phyloP scores from a whole-genome alignment of 2,888 invertebrate genomes.

The Ischnus inquisitorius region DNA sequence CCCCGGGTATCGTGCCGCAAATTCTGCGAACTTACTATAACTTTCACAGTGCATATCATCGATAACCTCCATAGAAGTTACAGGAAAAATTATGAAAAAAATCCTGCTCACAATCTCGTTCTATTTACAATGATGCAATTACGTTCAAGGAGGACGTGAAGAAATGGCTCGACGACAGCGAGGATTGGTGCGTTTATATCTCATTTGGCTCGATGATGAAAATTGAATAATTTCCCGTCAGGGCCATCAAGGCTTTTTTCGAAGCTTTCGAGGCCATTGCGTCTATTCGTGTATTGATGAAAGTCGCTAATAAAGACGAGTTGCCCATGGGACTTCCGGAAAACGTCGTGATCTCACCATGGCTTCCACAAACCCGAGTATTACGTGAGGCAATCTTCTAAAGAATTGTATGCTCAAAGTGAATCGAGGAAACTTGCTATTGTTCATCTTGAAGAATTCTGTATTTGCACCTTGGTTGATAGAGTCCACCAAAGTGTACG shows the following conservation, averaged over 20 bases:
- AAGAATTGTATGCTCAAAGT: not conserved
- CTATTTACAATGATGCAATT: too few relatives aligned
- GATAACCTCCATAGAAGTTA: conserved; percentile 37
- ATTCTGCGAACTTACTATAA: not conserved
- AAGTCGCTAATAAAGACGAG: conserved; percentile 77
- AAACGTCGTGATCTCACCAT: conserved; percentile 78
- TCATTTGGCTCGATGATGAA: conserved; percentile 82
- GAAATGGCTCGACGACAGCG: conserved; percentile 79
- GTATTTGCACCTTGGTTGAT: too few relatives aligned
- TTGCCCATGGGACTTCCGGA: conserved; percentile 78
- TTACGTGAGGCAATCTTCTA: conserved; percentile 73
- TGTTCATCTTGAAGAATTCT: not conserved
- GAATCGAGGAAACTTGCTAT: too few relatives aligned
- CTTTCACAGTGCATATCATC: not conserved
- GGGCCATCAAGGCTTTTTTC: conserved; percentile 73
- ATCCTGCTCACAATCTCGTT: too few relatives aligned
- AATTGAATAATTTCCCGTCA: conserved; percentile 78
- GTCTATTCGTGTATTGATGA: conserved; percentile 79
- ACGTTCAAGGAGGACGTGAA: conserved; percentile 75
- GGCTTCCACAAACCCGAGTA: conserved; percentile 78
- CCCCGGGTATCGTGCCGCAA: conserved; percentile 85
- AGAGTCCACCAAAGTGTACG: too few relatives aligned
- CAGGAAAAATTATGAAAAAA: conserved; percentile 38
- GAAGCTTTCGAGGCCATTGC: conserved; percentile 77
- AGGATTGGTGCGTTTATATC: conserved; percentile 79